phyloP scores from a whole-genome alignment of 2,113 vertebrate genomes.

The Cacatua alba region DNA sequence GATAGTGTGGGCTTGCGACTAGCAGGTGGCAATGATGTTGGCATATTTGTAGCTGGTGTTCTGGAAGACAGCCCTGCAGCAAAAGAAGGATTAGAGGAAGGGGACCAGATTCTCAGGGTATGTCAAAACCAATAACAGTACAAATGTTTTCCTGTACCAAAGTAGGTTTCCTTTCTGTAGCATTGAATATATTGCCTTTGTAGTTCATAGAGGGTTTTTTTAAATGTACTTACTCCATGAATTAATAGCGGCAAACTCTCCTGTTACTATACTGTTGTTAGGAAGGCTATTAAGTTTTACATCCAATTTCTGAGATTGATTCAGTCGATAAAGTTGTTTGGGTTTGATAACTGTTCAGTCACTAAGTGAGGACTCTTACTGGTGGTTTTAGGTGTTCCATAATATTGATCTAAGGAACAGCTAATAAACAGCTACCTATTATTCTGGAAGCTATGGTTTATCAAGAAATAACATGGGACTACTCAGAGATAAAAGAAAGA shows the following conservation, averaged over 20 bases:
- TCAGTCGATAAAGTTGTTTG: not conserved
- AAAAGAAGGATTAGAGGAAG: conserved; percentile 98
- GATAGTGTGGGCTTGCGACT: conserved; percentile 97
- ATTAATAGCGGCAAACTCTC: not conserved
- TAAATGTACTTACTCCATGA: not conserved
- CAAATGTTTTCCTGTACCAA: not conserved
- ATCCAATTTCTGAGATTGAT: not conserved
- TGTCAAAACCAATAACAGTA: conserved; percentile 12
- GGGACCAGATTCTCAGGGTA: conserved; percentile 99
- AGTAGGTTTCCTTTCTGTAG: not conserved
- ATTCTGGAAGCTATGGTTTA: not conserved
- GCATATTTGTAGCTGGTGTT: conserved; percentile 98
- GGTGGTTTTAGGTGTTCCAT: not conserved
- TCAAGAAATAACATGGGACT: not conserved
- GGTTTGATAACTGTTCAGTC: not conserved
- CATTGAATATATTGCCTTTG: not conserved
- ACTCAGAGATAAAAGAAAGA: not conserved
- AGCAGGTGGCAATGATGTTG: conserved; percentile 97
- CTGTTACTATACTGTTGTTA: not conserved
- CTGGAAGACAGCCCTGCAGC: conserved; percentile 97
- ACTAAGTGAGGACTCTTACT: not conserved
- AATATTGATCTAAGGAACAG: not conserved
- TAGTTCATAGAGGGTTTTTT: not conserved
- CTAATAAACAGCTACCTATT: not conserved
- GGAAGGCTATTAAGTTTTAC: not conserved